Base-by-base conservation (phyloP, 1,140 invertebrate genomes). In the Musca vetustissima region DNA sequence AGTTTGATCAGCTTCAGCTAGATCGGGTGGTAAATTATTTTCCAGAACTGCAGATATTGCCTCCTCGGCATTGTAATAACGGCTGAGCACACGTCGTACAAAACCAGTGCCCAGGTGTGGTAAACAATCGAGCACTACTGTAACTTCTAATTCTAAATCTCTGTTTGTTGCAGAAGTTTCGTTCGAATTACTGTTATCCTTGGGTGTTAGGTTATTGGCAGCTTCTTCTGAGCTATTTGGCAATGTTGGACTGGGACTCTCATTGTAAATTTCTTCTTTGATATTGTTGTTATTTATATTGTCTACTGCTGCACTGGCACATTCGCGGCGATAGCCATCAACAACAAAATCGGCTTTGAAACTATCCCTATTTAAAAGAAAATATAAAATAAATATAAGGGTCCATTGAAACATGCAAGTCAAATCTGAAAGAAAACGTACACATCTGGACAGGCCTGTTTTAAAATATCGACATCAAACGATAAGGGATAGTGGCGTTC, bases 11-110 rank as follows among this genome's bases (percentile, higher is more conserved):
- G 72, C 69, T 13, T 76, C 64, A 4, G 71, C 73, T 25, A 92
- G 76, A 72, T 87, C 79, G 0, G 84, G 73, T n/a, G 89, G 89
- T 17, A 92, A 79, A 73, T 85, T 88, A 61, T 86, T 86, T 82
- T 96, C 94, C 32, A 96, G 80, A 57, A 96, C 84, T 52, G 90
- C 91, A 83, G 93, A 90, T 61, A 96, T 90, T 3, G 94, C 92
- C 76, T 86, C 85, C 71, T 89, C 90, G 25, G 87, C 85, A 76
- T 90, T 90, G 36, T 91, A 87, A 71, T 92, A 93, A 73, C 92
- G 83, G 67, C 90, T 84, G 13, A 96, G 84, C 75, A 93, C 92
- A 76, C 88, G 85, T 80, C 93, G 78, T 67, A 90, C 85, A 75
- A 87, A 88, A 2, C 87, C 91, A 75, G 91, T 91, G 1, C 92